A percentile compares a stretch with the other conserved stretches of the same genome.
Conservation (phyloP, 2,888 invertebrate species). For the Brenthis hecate region DNA sequence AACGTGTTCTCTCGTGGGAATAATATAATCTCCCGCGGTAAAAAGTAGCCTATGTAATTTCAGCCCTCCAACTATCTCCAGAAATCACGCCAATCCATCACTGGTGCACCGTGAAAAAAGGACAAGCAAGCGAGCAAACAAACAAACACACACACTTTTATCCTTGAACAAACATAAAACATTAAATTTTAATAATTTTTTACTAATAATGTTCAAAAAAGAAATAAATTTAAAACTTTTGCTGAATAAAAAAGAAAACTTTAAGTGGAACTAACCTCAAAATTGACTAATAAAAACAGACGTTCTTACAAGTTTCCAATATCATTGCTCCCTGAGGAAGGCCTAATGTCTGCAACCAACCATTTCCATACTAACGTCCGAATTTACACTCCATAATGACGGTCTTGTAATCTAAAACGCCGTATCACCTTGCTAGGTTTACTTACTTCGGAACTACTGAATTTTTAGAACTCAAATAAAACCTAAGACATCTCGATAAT, state of each 20-base stretch:
- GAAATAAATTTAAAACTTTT: not conserved
- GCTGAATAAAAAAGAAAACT: not conserved
- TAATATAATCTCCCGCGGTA: too few species aligned
- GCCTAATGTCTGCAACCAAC: slow-evolving; percentile 19
- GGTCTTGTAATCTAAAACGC: slow-evolving; percentile 23
- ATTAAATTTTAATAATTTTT: too few species aligned
- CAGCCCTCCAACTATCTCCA: too few species aligned
- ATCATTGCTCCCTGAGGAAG: slow-evolving; percentile 16
- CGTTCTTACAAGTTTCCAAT: slow-evolving; percentile 23
- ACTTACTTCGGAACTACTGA: slow-evolving; percentile 4
- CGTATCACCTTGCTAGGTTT: slow-evolving; percentile 17
- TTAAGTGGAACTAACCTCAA: not conserved
- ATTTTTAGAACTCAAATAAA: slow-evolving; percentile 1
- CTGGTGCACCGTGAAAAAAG: too few species aligned
- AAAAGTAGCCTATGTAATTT: too few species aligned
- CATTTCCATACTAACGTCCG: slow-evolving; percentile 30
- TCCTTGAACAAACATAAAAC: too few species aligned
- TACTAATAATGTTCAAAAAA: too few species aligned
- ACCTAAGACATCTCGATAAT: too few species aligned
- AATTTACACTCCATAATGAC: slow-evolving; percentile 30
- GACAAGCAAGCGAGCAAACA: too few species aligned
- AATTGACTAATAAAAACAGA: slow-evolving; percentile 1
- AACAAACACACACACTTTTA: too few species aligned
- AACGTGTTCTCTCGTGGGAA: too few species aligned
- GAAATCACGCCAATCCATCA: too few species aligned